phyloP scores from a whole-genome alignment of 2,113 vertebrate species.

The Dolichotis patagonum region DNA sequence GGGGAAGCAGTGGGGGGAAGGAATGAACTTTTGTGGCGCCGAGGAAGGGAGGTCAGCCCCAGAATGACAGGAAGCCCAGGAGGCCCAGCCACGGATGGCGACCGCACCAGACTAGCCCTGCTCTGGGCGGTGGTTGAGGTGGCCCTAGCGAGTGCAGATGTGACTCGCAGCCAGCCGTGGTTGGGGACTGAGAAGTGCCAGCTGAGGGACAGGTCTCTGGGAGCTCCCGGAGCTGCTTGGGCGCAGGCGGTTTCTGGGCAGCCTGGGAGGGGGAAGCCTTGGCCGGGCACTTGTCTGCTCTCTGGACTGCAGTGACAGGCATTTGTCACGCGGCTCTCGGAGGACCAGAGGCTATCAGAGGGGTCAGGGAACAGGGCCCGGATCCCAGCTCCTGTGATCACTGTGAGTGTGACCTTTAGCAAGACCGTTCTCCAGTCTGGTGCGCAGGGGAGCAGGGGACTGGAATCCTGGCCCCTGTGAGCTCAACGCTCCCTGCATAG shows the following conservation, averaged over 20 bases:
- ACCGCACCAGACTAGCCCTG: neutral
- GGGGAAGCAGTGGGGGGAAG: neutral
- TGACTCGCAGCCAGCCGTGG: neutral
- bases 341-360: slow-evolving; percentile 2
- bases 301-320: neutral
- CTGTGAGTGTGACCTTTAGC: neutral
- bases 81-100: neutral
- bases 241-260: neutral
- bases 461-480: neutral
- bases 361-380: slow-evolving; percentile 3
- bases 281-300: neutral
- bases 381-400: neutral
- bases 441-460: neutral
- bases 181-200: neutral
- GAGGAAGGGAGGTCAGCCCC: neutral
- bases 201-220: neutral
- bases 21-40: neutral
- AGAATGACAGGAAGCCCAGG: neutral
- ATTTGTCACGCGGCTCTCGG: slow-evolving; percentile 35
- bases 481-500: neutral
- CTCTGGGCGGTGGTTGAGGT: neutral
- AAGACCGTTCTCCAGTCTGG: neutral
- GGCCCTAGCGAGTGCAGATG: neutral
- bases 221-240: neutral
- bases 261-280: neutral